Evolutionary conservation across 2,888 invertebrate species (phyloP), one percentile per base, ranked within the genome.

Genomic region (Coelogynopora nodosa): DNA sequence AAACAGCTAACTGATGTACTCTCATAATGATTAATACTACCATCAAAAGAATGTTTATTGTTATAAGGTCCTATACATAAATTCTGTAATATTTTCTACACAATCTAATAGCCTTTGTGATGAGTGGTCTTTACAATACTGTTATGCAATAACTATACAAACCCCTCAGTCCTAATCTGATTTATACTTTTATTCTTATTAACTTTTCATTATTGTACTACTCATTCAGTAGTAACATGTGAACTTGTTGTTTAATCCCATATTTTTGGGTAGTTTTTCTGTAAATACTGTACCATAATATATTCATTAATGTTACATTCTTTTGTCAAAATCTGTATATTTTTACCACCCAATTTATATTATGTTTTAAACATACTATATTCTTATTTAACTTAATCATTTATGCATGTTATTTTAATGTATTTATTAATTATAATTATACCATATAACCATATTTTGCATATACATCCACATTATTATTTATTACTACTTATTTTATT

Each of bases 71-170:
- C 49, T 5, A 18, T 13, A 49, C 5, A 49, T 49, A 13, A 49
- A 13, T 49, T 49, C 18, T 49, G 49, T 49, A 49, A 49, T 18
- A 49, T 49, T 49, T 49, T 13, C 10, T 13, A 49, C 49, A 18
- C n/a, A n/a, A n/a, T 5, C 49, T 49, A 49, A 13, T 23, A 74
- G 74, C 74, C 74, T 74, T 74, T 74, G 74, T 74, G 74, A 74
- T 74, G 74, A 74, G 74, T 74, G 74, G 74, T 13, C 5, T 74
- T 5, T 49, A 49, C 2, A 5, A 74, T 74, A 13, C 5, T 26
- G 5, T 74, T 74, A 74, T 74, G 74, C 74, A 74, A 74, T 74
- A 26, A 13, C 5, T 23, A 13, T 26, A 74, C 23, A 5, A 23
- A 13, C 27, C 5, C 23, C 23, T 13, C 74, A 13, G 18, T 74